Conservation (phyloP, 2,888 invertebrate species). For the Chalcis sispes region DNA sequence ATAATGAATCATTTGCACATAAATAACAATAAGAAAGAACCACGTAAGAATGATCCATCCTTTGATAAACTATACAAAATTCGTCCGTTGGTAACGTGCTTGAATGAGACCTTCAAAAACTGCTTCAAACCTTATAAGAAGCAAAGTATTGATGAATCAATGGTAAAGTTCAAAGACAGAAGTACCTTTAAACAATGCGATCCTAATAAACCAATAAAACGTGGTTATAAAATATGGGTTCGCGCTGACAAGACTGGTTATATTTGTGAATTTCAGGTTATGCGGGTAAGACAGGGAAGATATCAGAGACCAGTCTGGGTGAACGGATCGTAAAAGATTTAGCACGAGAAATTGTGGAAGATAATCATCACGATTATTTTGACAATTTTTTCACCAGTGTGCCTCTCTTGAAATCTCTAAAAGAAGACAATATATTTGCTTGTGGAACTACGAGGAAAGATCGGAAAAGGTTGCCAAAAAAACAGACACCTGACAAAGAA, state of each 20-base stretch:
- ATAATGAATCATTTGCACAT: conserved; percentile 10
- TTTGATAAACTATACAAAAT: conserved; percentile 4
- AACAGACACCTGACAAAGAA: conserved; percentile 61
- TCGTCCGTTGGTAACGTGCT: not conserved
- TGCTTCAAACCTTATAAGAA: conserved; percentile 15
- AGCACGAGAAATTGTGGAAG: not conserved
- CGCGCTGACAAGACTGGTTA: conserved; percentile 1
- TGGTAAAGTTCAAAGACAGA: conserved; percentile 24
- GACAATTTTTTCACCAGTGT: not conserved
- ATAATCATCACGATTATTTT: not conserved
- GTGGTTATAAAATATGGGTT: conserved; percentile 53
- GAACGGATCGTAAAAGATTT: not conserved
- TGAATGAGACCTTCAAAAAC: conserved; percentile 2
- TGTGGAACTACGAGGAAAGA: not conserved
- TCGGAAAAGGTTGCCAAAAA: conserved; percentile 61
- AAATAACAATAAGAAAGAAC: conserved; percentile 24
- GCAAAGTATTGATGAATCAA: conserved; percentile 33
- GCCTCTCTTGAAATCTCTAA: not conserved
- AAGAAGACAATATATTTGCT: conserved; percentile 1
- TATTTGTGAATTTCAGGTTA: conserved; percentile 1
- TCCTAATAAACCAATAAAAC: conserved; percentile 30
- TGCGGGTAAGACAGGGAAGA: not conserved
- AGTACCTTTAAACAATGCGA: not conserved
- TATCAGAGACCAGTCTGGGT: not conserved
- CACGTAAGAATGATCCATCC: not conserved